Evolutionary conservation across 2,888 invertebrate species (phyloP), one percentile per base, ranked within the genome.

Genomic region (Drosophila villosipedis): DNA sequence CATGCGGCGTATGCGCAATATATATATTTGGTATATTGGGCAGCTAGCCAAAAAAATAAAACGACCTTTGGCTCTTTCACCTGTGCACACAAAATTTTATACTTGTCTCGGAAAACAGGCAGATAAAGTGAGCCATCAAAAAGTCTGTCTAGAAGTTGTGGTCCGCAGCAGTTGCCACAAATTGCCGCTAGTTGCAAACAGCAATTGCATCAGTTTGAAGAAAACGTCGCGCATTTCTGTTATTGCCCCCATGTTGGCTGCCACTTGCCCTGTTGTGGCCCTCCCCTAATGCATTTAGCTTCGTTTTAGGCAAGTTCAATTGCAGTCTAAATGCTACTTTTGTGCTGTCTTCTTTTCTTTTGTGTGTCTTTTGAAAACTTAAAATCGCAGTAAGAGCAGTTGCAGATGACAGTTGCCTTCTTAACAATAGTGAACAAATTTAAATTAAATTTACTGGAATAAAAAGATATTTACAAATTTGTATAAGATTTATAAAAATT

Each of bases 1-100:
- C 69, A 79, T 50, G 73, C 62, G 50, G 75, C 77, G 71, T 80
- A 73, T 80, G 43, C 59, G 80, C 57, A 80, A 68, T 68, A 62
- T 80, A 43, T 58, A 9, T 58, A 41, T 62, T 52, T 30, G 19
- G 12, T 14, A 37, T 35, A 57, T 35, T 75, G 57, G 66, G 63
- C 65, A 55, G 31, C 4, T 19, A 31, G 64, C 69, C 62, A 68
- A 47, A 37, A 47, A 37, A 55, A 14, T 50, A 30, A 37, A n/a
- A 16, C 19, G 30, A 37, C 49, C 35, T 14, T 53, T 50, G 3
- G 35, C 22, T 50, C 35, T 50, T 50, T 55, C 25, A 67, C 60
- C 68, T 62, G 67, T 37, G 30, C 59, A 14, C 50, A 50, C 43
- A n/a, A 65, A 67, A 73, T 63, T 69, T 63, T 58, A 76, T 68